Conservation (phyloP, 2,797 vertebrate genomes). For the Trichosurus vulpecula region DNA sequence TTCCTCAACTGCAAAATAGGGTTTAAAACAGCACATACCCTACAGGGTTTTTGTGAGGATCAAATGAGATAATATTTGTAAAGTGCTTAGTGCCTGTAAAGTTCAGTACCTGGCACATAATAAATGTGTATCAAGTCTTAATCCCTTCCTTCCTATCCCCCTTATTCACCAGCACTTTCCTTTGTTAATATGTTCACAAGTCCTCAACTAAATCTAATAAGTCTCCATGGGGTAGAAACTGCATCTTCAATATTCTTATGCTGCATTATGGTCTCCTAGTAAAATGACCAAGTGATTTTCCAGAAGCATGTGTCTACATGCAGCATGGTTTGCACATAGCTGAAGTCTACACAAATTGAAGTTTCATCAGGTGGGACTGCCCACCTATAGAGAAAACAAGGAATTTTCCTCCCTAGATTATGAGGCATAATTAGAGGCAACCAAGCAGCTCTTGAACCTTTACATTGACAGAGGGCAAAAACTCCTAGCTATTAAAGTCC, state of each 20-base stretch:
- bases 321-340: not conserved
- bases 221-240: not conserved
- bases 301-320: constrained; percentile 12
- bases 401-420: not conserved
- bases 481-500: not conserved
- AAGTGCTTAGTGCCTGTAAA: not conserved
- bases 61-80: not conserved
- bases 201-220: not conserved
- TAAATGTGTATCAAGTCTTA: not conserved
- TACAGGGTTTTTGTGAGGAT: not conserved
- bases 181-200: not conserved
- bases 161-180: not conserved
- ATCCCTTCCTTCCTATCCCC: not conserved
- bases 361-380: not conserved
- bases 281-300: constrained; percentile 28
- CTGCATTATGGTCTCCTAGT: constrained; percentile 14
- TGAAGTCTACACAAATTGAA: constrained; percentile 22
- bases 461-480: no score
- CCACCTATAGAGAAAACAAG: constrained; percentile 1
- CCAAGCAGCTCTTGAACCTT: not conserved
- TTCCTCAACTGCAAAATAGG: no score
- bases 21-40: no score
- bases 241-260: not conserved
- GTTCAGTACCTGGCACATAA: no score
- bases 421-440: constrained; percentile 19